A percentile compares a stretch with the other conserved stretches of the same genome.
Conservation (phyloP, 1,140 invertebrate species). For the Phenacoccus solenopsis region DNA sequence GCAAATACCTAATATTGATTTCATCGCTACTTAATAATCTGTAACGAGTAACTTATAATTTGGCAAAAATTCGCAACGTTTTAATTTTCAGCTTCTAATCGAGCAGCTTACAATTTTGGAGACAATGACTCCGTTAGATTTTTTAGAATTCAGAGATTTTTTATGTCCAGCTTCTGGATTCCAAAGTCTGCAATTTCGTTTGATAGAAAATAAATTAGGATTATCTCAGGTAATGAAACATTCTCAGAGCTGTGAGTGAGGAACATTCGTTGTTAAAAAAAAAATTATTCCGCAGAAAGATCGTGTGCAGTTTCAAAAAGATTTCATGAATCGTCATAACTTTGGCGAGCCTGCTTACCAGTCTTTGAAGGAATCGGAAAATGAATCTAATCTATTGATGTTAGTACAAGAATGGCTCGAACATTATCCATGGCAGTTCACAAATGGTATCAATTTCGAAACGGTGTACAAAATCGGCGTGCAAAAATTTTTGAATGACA, state of each 20-base stretch:
- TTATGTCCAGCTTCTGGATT: conserved; percentile 92
- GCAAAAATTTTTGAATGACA: not conserved
- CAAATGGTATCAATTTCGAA: not conserved
- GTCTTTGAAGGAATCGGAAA: not conserved
- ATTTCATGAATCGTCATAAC: not conserved
- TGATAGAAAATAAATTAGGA: conserved; percentile 94
- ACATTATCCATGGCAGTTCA: not conserved
- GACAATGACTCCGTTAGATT: conserved; percentile 95
- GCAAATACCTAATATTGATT: too few species aligned
- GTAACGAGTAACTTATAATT: not conserved
- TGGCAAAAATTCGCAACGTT: not conserved
- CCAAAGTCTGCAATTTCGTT: conserved; percentile 90
- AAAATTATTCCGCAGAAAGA: not conserved
- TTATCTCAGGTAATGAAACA: conserved; percentile 58
- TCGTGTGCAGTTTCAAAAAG: not conserved
- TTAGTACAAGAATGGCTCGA: conserved; percentile 5
- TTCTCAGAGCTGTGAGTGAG: too few species aligned
- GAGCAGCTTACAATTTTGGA: conserved; percentile 96
- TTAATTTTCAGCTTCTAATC: conserved; percentile 59
- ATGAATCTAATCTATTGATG: not conserved
- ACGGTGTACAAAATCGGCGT: not conserved
- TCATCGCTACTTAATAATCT: too few species aligned
- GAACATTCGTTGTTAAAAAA: too few species aligned
- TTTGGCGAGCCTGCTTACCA: not conserved
- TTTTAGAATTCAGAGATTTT: conserved; percentile 89